A percentile compares a stretch with the other conserved stretches of the same genome.
Evolutionary conservation across 2,113 vertebrate genomes (phyloP).

Genomic region (Calidris pugnax): DNA sequence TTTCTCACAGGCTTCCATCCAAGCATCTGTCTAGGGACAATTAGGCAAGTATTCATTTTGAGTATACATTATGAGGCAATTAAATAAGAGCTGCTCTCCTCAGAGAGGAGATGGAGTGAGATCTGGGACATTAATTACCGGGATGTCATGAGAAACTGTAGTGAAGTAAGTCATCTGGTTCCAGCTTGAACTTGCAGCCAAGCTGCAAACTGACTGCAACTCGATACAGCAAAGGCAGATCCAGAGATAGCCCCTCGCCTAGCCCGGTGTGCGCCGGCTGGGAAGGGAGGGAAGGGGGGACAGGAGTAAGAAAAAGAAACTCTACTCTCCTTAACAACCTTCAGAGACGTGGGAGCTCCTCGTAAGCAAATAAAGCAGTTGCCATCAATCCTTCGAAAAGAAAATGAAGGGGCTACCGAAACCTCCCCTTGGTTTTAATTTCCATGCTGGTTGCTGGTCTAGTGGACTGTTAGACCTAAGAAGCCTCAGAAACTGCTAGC

Average conservation of each 20-base stretch:
- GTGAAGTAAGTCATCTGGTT: neutral
- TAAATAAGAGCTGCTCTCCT: slow-evolving; percentile 17
- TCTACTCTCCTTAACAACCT: neutral
- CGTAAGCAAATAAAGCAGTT: neutral
- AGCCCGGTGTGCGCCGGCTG: fast-evolving
- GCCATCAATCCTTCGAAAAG: neutral
- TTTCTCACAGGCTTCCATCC: slow-evolving; percentile 43
- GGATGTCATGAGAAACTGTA: neutral
- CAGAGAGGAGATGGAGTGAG: neutral
- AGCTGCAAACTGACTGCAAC: neutral
- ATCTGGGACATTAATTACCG: slow-evolving; percentile 21
- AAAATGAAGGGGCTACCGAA: neutral
- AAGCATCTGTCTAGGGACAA: slow-evolving; percentile 31
- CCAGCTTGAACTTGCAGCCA: neutral
- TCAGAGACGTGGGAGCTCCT: neutral
- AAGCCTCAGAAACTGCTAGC: neutral
- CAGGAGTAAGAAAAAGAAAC: neutral
- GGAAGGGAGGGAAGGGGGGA: neutral
- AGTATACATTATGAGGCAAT: slow-evolving; percentile 28
- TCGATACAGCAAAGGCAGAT: neutral
- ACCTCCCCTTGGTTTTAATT: neutral
- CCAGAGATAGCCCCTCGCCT: neutral
- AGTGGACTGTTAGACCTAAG: neutral
- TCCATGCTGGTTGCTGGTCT: neutral
- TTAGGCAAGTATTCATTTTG: neutral